Conservation (phyloP, 2,888 invertebrate genomes). For the Lacanobia oleracea region DNA sequence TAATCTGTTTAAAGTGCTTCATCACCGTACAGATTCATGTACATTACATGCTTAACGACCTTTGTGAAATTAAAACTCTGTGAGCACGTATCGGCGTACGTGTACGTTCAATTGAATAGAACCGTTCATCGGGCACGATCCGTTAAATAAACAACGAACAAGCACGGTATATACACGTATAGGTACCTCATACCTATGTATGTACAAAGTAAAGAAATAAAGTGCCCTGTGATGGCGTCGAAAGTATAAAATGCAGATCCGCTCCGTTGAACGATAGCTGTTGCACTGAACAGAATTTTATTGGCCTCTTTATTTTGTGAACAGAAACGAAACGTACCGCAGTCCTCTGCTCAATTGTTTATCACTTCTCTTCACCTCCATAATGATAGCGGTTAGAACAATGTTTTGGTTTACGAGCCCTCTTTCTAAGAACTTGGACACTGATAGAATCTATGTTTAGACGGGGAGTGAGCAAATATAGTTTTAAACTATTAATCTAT, state of each 20-base stretch:
- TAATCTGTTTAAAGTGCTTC: conserved; percentile 30
- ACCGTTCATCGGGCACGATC: conserved; percentile 73
- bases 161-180: conserved; percentile 69
- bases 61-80: conserved; percentile 53
- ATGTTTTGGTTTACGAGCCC: conserved; percentile 35
- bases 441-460: background rate
- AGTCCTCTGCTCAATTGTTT: conserved; percentile 62
- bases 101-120: conserved; percentile 75
- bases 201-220: conserved; percentile 82
- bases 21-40: conserved; percentile 42
- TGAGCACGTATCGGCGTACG: conserved; percentile 61
- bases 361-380: conserved; percentile 47
- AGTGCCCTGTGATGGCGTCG: conserved; percentile 76
- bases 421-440: conserved; percentile 9
- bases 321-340: conserved; percentile 66
- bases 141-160: conserved; percentile 80
- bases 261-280: conserved; percentile 81
- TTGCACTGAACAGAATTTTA: conserved; percentile 82
- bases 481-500: background rate
- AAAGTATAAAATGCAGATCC: conserved; percentile 87
- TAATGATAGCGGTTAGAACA: conserved; percentile 47
- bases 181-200: conserved; percentile 63
- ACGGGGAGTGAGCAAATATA: background rate
- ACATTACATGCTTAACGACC: conserved; percentile 53
- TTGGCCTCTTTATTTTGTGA: conserved; percentile 77